A percentile compares a stretch with the other conserved stretches of the same genome.
Evolutionary conservation across 2,113 vertebrate species (phyloP).

Genomic region (Petrocephalus zakoni): DNA sequence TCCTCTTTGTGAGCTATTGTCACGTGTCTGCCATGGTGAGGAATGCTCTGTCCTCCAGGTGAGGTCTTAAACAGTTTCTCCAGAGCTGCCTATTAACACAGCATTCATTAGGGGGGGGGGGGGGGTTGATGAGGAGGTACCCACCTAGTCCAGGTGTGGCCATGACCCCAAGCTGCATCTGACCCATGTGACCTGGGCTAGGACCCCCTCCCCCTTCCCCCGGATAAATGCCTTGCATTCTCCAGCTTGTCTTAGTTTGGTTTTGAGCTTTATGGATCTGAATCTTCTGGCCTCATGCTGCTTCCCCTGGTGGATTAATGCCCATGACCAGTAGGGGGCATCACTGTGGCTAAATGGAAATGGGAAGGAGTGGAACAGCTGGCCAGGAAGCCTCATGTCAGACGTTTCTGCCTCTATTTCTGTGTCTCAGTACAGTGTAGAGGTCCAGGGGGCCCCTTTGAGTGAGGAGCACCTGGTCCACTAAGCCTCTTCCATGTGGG

Average conservation of each 20-base stretch:
- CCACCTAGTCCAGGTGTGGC: conserved; percentile 1
- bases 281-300: conserved; percentile 19
- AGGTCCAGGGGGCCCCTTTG: conserved; percentile 37
- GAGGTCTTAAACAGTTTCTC: not conserved
- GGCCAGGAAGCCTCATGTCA: conserved; percentile 34
- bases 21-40: not conserved
- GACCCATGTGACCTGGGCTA: not conserved
- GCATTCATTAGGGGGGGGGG: not conserved
- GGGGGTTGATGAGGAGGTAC: not conserved
- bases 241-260: conserved; percentile 7
- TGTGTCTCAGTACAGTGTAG: conserved; percentile 34
- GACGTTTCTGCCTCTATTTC: conserved; percentile 30
- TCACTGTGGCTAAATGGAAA: not conserved
- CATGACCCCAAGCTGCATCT: conserved; percentile 18
- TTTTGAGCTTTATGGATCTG: not conserved
- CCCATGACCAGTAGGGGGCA: not conserved
- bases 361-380: not conserved
- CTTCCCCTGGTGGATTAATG: not conserved
- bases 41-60: not conserved
- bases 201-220: not conserved
- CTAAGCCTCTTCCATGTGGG: conserved; percentile 36
- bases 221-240: not conserved
- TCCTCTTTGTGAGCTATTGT: not conserved
- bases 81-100: not conserved
- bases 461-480: conserved; percentile 33